Base-by-base conservation (phyloP, 2,888 invertebrate genomes). In the Portevinia maculata region DNA sequence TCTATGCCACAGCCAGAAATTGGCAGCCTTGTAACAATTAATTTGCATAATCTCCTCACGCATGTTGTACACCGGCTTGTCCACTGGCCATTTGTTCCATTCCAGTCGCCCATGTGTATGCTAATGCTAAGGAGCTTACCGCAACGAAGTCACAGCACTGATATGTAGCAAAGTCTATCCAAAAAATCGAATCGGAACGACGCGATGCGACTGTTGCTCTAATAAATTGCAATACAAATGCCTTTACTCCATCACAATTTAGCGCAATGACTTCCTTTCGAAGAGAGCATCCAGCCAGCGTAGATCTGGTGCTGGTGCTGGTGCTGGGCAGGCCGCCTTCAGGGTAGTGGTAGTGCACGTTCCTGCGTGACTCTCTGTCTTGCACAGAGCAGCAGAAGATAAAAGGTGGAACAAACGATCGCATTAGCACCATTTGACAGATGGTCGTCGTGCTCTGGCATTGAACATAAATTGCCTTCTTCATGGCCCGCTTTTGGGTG, bases 391-490 rank as follows among this genome's bases (percentile, higher is more conserved):
- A 44, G 44, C 21, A 52, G 46, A 48, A 81, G 37, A 76, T 76
- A 83, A 76, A 73, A 83, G 83, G 83, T 83, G 83, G 73, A 83
- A 83, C 83, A 83, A 83, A 78, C 83, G 83, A 78, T 73, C 78
- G 78, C 78, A 83, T 83, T 83, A 83, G 83, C 83, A 83, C 83
- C 83, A 78, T 78, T 83, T 78, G 83, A 83, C 83, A 83, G 76
- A 83, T 83, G 83, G 78, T 83, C 78, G 76, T 83, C 55, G 76
- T 67, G 78, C 44, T 73, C 67, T 71, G 83, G 78, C 83, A 83
- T 73, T 69, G 55, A 78, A 62, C 67, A 78, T 83, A 78, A 83
- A 83, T 73, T 69, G 62, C 60, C 39, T 71, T 67, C 57, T 76
- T 65, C 44, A 39, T 78, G 60, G 46, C 11, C 34, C 52, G 69